phyloP scores from a whole-genome alignment of 2,888 invertebrate genomes.

The Plusia festucae region DNA sequence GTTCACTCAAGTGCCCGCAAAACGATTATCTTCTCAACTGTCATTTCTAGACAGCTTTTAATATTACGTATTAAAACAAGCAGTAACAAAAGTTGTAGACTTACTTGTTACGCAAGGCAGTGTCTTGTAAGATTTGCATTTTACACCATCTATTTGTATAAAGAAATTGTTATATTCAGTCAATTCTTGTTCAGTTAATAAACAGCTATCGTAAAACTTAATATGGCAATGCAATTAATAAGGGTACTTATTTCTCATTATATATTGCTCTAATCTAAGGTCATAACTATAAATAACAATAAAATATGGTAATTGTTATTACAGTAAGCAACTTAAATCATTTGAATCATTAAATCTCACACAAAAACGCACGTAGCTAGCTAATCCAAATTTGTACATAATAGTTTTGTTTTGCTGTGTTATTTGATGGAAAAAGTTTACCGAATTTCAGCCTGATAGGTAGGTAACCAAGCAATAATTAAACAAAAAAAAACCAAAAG shows the following conservation, averaged over 20 bases:
- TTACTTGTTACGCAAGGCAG: conserved; percentile 16
- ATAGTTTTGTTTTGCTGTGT: no score
- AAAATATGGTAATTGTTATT: not conserved
- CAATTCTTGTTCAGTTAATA: not conserved
- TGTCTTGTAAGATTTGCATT: conserved; percentile 6
- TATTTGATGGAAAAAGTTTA: no score
- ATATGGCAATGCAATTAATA: conserved; percentile 4
- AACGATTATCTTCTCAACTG: conserved; percentile 68
- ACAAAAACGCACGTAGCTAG: no score
- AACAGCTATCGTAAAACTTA: conserved; percentile 2
- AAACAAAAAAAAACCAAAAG: no score
- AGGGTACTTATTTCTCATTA: not conserved
- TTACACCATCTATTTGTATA: conserved; percentile 6
- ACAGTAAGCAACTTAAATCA: not conserved
- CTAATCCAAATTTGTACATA: no score
- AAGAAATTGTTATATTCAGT: not conserved
- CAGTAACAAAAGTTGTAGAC: conserved; percentile 26
- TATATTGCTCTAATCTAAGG: not conserved
- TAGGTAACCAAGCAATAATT: no score
- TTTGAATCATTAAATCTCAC: not conserved
- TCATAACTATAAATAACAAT: not conserved
- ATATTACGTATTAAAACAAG: conserved; percentile 58
- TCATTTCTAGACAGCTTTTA: conserved; percentile 65
- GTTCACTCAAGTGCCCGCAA: conserved; percentile 54
- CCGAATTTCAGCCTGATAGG: no score